A percentile compares a stretch with the other conserved stretches of the same genome.
phyloP scores from a whole-genome alignment of 2,888 invertebrate species.

The Fissipunctia ypsillon region DNA sequence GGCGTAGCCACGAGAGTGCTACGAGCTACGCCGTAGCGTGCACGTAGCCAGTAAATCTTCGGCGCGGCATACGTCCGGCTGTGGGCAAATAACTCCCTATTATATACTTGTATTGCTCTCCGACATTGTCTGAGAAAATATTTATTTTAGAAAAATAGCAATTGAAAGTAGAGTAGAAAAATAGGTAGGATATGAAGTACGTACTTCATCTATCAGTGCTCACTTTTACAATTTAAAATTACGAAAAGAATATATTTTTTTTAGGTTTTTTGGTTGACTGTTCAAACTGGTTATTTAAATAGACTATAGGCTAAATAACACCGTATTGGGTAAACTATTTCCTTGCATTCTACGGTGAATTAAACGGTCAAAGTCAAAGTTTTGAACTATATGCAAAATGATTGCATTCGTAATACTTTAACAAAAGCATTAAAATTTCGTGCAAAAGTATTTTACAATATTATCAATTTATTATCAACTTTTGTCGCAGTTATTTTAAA shows the following conservation, averaged over 20 bases:
- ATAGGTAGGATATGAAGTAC: neutral
- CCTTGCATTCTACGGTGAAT: neutral
- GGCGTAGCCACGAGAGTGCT: constrained; percentile 56
- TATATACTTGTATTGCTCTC: constrained; percentile 50
- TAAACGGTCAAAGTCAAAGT: no score
- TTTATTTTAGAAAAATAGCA: constrained; percentile 31
- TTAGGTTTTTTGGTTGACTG: neutral
- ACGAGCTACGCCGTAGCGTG: constrained; percentile 65
- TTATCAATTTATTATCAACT: neutral
- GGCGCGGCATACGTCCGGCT: constrained; percentile 55
- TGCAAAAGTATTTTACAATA: neutral
- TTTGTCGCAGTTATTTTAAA: constrained; percentile 2
- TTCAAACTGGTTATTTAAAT: neutral
- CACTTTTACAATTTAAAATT: neutral
- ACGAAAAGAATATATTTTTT: neutral
- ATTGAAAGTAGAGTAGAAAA: constrained; percentile 10
- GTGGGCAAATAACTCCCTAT: constrained; percentile 58
- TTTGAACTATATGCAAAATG: neutral
- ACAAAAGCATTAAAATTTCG: neutral
- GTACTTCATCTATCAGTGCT: neutral
- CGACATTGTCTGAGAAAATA: constrained; percentile 37
- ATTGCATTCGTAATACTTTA: no score
- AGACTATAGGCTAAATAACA: neutral
- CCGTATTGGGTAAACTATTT: neutral
- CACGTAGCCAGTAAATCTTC: constrained; percentile 67